Conservation (phyloP, 1,140 invertebrate genomes). For the Apis cerana region DNA sequence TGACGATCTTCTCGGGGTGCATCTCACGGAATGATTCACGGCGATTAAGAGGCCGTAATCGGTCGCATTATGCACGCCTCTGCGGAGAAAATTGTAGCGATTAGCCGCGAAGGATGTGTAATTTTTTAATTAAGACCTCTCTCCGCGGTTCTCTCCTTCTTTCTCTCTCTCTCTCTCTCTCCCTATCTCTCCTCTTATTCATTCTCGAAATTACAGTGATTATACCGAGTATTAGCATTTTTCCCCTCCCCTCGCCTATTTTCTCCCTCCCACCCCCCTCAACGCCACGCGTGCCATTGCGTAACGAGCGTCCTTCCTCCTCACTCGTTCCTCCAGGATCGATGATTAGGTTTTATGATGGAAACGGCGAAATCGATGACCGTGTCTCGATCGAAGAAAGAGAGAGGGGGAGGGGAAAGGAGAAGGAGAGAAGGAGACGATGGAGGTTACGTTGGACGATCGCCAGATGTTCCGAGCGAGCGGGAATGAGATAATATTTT, state of each 20-base stretch:
- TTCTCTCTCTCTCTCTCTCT: background rate
- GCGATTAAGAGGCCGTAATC: conserved; percentile 54
- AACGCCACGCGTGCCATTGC: conserved; percentile 1
- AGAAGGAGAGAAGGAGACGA: background rate
- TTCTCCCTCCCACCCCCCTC: background rate
- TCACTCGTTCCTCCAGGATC: conserved; percentile 28
- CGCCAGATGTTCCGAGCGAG: conserved; percentile 39
- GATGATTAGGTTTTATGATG: conserved; percentile 8
- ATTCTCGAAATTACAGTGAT: conserved; percentile 34
- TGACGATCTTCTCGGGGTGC: conserved; percentile 17
- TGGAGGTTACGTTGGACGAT: background rate
- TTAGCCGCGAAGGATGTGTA: conserved; percentile 60
- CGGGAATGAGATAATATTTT: conserved; percentile 41
- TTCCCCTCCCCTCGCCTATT: background rate
- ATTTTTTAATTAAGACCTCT: conserved; percentile 63
- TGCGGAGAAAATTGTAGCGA: conserved; percentile 62
- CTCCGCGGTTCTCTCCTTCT: background rate
- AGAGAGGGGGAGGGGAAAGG: background rate
- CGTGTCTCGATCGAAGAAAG: background rate
- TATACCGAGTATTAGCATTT: conserved; percentile 24
- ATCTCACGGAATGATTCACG: conserved; percentile 30
- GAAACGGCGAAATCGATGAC: conserved; percentile 8
- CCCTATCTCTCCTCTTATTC: background rate
- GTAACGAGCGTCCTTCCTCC: conserved; percentile 4
- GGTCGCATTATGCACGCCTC: conserved; percentile 47